Conservation (phyloP, 2,888 invertebrate genomes). For the Creontiades dilutus region DNA sequence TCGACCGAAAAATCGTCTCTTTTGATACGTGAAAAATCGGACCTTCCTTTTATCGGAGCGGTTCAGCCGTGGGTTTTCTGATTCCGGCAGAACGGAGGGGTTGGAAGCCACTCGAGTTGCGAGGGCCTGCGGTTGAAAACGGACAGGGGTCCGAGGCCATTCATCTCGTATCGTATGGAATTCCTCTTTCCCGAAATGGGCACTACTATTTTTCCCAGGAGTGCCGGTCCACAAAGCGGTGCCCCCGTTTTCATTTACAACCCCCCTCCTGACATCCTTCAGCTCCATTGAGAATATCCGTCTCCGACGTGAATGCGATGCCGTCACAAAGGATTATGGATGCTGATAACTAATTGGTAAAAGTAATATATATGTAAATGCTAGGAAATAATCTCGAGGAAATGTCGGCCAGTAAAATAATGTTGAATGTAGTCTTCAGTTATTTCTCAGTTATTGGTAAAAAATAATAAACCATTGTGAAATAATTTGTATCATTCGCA, state of each 20-base stretch:
- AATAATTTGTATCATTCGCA: no score
- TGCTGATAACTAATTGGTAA: background rate
- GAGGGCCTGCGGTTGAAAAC: conserved; percentile 57
- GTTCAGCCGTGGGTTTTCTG: conserved; percentile 35
- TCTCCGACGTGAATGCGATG: background rate
- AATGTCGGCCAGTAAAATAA: no score
- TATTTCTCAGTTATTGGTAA: background rate
- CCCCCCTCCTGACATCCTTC: background rate
- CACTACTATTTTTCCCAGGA: conserved; percentile 46
- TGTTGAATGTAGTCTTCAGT: background rate
- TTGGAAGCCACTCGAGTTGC: conserved; percentile 46
- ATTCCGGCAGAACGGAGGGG: background rate
- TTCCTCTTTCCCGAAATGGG: conserved; percentile 52
- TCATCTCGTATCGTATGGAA: conserved; percentile 63
- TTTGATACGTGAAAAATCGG: conserved; percentile 51
- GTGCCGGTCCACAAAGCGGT: conserved; percentile 39
- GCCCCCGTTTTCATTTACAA: conserved; percentile 4
- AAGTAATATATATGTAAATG: no score
- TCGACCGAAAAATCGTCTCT: conserved; percentile 23
- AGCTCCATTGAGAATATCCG: background rate
- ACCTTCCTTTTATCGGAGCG: conserved; percentile 44
- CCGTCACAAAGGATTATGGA: background rate
- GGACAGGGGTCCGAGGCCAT: conserved; percentile 56
- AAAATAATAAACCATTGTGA: no score
- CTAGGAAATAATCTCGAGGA: no score